Percentiles rank a stretch among this genome's conserved stretches.
phyloP scores from a whole-genome alignment of 2,113 vertebrate species.

The mouse (Mus musculus) region DNA sequence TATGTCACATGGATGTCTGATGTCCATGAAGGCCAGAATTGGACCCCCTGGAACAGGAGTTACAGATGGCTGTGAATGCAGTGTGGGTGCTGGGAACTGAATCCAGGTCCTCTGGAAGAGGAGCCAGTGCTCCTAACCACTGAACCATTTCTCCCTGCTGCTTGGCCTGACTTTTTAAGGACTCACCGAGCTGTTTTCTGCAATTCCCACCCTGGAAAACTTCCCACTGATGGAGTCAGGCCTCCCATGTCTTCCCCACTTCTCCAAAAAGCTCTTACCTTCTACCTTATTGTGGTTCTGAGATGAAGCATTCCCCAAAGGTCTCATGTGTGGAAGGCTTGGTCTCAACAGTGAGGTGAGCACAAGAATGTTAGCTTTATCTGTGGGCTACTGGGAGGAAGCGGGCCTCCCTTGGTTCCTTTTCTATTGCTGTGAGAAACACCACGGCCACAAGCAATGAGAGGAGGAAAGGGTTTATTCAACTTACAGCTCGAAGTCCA shows the following conservation, averaged over 20 bases:
- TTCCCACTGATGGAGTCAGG: fast-evolving
- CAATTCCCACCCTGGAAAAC: not conserved
- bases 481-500: not conserved
- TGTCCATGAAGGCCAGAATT: not conserved
- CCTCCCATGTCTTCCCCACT: not conserved
- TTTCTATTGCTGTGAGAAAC: not conserved
- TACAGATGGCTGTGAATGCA: not conserved
- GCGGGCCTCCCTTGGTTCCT: not conserved
- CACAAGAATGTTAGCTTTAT: not conserved
- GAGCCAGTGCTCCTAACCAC: not conserved
- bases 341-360: not conserved
- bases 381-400: not conserved
- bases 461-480: not conserved
- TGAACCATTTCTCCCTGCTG: not conserved
- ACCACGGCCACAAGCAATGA: not conserved
- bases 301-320: not conserved
- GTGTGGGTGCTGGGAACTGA: not conserved
- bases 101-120: not conserved
- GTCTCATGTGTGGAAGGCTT: not conserved
- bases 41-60: not conserved
- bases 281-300: not conserved
- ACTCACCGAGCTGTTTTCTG: not conserved
- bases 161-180: not conserved
- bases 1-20: not conserved
- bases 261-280: fast-evolving